A percentile compares a stretch with the other conserved stretches of the same genome.
Evolutionary conservation across 2,797 vertebrate species (phyloP).

Genomic region (Lithobates sylvaticus): DNA sequence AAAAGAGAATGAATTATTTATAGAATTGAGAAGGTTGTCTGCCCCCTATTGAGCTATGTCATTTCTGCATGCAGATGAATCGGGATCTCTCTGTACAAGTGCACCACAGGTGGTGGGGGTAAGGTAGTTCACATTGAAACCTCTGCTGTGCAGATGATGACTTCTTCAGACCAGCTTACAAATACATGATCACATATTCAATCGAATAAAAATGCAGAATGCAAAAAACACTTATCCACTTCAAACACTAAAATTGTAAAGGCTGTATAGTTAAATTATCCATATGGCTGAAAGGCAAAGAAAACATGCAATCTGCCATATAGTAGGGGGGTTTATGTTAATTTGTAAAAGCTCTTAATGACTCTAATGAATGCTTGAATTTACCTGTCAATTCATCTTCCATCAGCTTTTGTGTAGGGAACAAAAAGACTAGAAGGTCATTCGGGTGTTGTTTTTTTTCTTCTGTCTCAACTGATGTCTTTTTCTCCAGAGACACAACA

Average conservation of each 20-base stretch:
- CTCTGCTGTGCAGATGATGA: too few species aligned
- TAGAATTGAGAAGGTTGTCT: too few species aligned
- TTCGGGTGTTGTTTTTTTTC: constrained; percentile 15
- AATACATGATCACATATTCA: too few species aligned
- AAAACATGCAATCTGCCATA: neutral
- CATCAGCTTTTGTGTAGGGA: neutral
- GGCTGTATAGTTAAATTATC: neutral
- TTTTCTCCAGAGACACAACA: constrained; percentile 16
- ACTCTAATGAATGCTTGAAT: constrained; percentile 12
- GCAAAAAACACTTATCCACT: neutral
- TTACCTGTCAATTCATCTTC: constrained; percentile 12
- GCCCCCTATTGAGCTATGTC: too few species aligned
- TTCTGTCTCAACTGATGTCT: neutral
- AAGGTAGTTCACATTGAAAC: too few species aligned
- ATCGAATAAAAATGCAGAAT: neutral
- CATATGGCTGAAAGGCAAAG: neutral
- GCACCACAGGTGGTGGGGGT: too few species aligned
- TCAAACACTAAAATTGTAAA: neutral
- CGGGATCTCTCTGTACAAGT: too few species aligned
- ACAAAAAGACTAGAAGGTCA: constrained; percentile 16
- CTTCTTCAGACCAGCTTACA: too few species aligned
- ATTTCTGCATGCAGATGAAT: too few species aligned
- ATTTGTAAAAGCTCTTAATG: neutral
- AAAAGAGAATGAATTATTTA: too few species aligned
- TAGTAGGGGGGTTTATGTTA: too few species aligned